phyloP scores from a whole-genome alignment of 2,888 invertebrate species.

The Acrocyrtus sp. region DNA sequence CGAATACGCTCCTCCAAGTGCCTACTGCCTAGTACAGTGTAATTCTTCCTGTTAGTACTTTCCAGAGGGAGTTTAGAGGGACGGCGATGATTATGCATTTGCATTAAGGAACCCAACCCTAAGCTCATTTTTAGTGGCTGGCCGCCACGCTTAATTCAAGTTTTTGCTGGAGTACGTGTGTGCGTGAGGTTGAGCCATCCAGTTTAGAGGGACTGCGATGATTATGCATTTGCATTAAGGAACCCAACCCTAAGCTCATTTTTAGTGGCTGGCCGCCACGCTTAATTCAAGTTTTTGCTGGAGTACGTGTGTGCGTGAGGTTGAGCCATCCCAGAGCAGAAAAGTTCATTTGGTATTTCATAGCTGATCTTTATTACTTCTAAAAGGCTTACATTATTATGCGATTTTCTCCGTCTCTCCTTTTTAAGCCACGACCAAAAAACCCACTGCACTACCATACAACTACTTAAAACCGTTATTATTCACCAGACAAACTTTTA shows the following conservation, averaged over 20 bases:
- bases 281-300: constrained; percentile 24
- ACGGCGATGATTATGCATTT: too few relatives aligned
- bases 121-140: constrained; percentile 34
- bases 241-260: constrained; percentile 36
- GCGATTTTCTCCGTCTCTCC: constrained; percentile 37
- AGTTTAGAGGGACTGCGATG: too few relatives aligned
- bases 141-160: constrained; percentile 23
- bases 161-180: constrained; percentile 40
- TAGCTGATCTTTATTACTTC: constrained; percentile 47
- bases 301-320: constrained; percentile 55
- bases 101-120: constrained; percentile 23
- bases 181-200: constrained; percentile 53
- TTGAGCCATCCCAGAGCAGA: constrained; percentile 39
- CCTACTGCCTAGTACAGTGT: too few relatives aligned
- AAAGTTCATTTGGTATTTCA: constrained; percentile 45
- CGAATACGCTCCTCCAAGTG: too few relatives aligned
- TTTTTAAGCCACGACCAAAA: too few relatives aligned
- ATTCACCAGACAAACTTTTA: constrained; percentile 39
- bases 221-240: constrained; percentile 12
- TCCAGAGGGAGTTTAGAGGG: too few relatives aligned
- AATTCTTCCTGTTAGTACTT: too few relatives aligned
- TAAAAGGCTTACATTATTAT: constrained; percentile 46
- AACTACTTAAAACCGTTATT: constrained; percentile 37
- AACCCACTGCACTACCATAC: too few relatives aligned
- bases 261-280: constrained; percentile 17